Evolutionary conservation across 2,797 vertebrate species (phyloP), one percentile per base, ranked within the genome.

Genomic region (Cheirogaleus major): DNA sequence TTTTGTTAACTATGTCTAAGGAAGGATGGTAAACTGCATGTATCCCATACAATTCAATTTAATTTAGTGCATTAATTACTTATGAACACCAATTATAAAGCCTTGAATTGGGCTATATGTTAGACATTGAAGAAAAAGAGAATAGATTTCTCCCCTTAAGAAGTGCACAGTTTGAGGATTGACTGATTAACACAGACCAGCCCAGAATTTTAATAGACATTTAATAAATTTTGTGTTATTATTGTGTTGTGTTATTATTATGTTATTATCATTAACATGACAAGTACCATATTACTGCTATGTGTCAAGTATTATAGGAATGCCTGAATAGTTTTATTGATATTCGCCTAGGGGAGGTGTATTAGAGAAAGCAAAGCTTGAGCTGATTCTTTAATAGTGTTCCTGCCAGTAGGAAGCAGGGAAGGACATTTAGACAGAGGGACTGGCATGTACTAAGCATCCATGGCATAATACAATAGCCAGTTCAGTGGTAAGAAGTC

Each of bases 21-120:
- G 22, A 89, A 80, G 65, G 38, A 4, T 67, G 63, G 27, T 25
- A 63, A 90, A 83, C n/a, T 55, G 61, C 73, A 8, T 38, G 3
- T 43, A 63, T 88, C n/a, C 38, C 43, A 85, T 65, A 70, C 32
- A 69, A 43, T 81, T 70, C 41, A 86, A 52, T 86, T 86, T 91
- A 87, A 92, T 72, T 86, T 35, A 80, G 57, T 78, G 81, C 23
- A 38, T 43, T 57, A 80, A 70, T 87, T 91, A 78, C 87, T 91
- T 94, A 50, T 84, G 55, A 48, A 52, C 32, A 50, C 0, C 4
- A 22, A 41, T 84, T 12, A 43, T 73, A 45, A 89, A 13, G 4
- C 8, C 45, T 72, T 84, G n/a, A 61, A 57, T 55, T 57, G 23
- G 22, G 14, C 13, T 93, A 10, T 30, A 35, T 15, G 5, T 50